Conservation (phyloP, 2,888 invertebrate genomes). For the Brachylomia viminalis region DNA sequence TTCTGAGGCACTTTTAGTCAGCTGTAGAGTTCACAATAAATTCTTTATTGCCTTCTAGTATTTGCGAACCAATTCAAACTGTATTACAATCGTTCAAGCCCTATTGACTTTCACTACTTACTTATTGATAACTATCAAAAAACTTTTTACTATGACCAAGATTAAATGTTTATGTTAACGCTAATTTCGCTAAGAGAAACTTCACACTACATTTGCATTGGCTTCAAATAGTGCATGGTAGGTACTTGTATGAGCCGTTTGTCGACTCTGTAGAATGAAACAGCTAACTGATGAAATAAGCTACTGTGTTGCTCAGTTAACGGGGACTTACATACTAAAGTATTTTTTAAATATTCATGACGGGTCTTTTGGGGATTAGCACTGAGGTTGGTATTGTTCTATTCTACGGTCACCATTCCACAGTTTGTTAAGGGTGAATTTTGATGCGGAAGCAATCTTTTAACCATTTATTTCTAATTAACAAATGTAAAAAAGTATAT, state of each 20-base stretch:
- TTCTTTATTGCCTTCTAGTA: background rate
- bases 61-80: slow-evolving; percentile 21
- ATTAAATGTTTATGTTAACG: slow-evolving; percentile 60
- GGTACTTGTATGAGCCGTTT: slow-evolving; percentile 19
- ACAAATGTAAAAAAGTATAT: background rate
- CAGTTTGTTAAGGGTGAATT: background rate
- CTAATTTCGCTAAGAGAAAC: slow-evolving; percentile 23
- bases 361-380: slow-evolving; percentile 10
- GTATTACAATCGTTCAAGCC: slow-evolving; percentile 4
- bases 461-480: background rate
- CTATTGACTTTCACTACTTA: slow-evolving; percentile 77
- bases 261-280: slow-evolving; percentile 39
- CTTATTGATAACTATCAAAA: slow-evolving; percentile 71
- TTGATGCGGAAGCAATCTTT: background rate
- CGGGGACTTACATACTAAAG: slow-evolving; percentile 8
- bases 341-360: slow-evolving; percentile 22
- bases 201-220: slow-evolving; percentile 14
- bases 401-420: background rate
- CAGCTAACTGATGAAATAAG: slow-evolving; percentile 38
- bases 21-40: background rate
- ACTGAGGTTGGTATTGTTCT: slow-evolving; percentile 19
- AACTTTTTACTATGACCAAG: slow-evolving; percentile 69
- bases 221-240: background rate
- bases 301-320: slow-evolving; percentile 31
- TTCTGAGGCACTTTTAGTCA: too few species aligned